Evolutionary conservation across 2,888 invertebrate species (phyloP).

Genomic region (Thyatira batis): DNA sequence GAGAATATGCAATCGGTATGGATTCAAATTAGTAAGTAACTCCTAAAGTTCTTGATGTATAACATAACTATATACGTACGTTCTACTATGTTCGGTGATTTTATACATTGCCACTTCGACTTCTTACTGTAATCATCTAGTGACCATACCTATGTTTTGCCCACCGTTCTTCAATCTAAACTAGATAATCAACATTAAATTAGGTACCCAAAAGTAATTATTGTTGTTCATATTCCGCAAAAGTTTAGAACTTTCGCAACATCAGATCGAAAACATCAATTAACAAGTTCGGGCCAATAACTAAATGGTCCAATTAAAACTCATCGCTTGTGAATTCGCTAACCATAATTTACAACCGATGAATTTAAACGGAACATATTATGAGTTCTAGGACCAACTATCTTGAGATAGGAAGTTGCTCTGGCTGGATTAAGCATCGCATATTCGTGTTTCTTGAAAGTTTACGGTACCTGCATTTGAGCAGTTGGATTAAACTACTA

Average conservation of each 20-base stretch:
- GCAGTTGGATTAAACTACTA: background rate
- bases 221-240: slow-evolving; percentile 5
- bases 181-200: background rate
- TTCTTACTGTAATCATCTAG: too few species aligned
- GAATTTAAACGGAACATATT: background rate
- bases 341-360: slow-evolving; percentile 4
- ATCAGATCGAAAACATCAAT: slow-evolving; percentile 25
- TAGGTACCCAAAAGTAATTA: background rate
- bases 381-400: background rate
- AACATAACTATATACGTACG: too few species aligned
- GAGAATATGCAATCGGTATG: background rate
- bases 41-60: too few species aligned
- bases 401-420: slow-evolving; percentile 2
- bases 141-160: background rate
- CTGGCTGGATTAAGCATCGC: background rate
- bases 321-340: slow-evolving; percentile 18
- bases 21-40: too few species aligned
- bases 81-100: too few species aligned
- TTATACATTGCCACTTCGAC: too few species aligned
- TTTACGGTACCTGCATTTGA: background rate
- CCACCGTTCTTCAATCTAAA: background rate
- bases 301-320: slow-evolving; percentile 31
- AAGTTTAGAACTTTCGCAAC: too few species aligned
- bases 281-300: slow-evolving; percentile 31
- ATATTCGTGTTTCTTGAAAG: slow-evolving; percentile 1